Base-by-base conservation (phyloP, 1,140 invertebrate species). In the Saccostrea cuccullata region DNA sequence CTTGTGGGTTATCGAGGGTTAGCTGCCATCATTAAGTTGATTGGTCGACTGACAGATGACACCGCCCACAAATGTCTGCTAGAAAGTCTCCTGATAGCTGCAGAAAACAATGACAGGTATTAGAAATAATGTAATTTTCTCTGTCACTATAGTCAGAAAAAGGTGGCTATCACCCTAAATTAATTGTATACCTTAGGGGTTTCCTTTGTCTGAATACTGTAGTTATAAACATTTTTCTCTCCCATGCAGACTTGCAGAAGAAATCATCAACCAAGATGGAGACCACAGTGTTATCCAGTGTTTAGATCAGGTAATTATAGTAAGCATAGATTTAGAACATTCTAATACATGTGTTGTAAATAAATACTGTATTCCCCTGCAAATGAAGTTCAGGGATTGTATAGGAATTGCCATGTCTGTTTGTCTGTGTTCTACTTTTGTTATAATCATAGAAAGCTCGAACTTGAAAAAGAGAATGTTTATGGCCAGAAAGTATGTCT, bases 21-120 rank as follows among this genome's bases (percentile, higher is more conserved):
- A 56, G 87, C 86, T 67, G 55, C 89, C 8, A 90, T 90, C 11
- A 90, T 90, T 2, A 90, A 90, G 84, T 36, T 90, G 58, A 90
- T 90, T 55, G 89, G 89, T 64, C 84, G 89, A 84, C 67, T 90
- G 2, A 64, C 60, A 67, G 30, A 86, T 73, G 55, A 77, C 47
- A 73, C 58, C 17, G 83, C 83, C 36, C 89, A 90, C 26, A 64
- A 86, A 5, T 58, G 58, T 36, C 84, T 90, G 36, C 64, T 90
- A 26, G 86, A 88, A 82, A 73, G 84, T 84, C 55, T 90, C 0
- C 56, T 86, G 26, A 82, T 26, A 30, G 84, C 89, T 47, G 89
- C 89, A n/a, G 84, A 36, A 58, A 13, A 56, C 6, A 67, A 56
- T 84, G 60, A 88, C 55, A 90, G 89, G 89, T 87, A 90, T 6